phyloP scores from a whole-genome alignment of 2,113 vertebrate species.

The Pelodiscus sinensis region DNA sequence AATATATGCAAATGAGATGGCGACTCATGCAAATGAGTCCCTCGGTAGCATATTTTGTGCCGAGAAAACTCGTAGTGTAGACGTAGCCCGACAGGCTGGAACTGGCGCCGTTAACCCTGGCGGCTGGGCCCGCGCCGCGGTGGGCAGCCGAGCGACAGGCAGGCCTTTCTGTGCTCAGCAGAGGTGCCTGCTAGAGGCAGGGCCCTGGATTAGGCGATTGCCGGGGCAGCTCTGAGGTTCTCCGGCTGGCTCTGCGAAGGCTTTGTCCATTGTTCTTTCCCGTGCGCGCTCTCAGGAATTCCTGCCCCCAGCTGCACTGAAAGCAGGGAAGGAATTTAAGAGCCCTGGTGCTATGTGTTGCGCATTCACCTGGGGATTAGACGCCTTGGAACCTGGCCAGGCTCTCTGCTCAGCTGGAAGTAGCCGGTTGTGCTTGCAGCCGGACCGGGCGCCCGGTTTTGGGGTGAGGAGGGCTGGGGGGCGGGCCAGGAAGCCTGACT shows the following conservation, averaged over 20 bases:
- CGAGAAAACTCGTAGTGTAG: no score
- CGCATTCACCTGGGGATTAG: background rate
- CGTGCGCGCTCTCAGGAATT: background rate
- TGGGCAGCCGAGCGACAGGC: no score
- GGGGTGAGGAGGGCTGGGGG: background rate
- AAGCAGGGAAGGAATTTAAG: background rate
- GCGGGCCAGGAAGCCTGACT: background rate
- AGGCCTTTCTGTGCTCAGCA: no score
- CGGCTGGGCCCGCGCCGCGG: no score
- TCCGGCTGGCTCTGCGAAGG: background rate
- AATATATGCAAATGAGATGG: no score
- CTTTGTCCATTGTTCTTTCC: background rate
- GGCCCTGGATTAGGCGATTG: background rate
- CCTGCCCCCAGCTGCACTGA: background rate
- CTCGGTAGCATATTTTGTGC: no score
- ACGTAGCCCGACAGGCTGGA: no score
- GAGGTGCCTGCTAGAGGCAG: fast-evolving
- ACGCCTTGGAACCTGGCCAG: background rate
- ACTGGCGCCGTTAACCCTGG: no score
- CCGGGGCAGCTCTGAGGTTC: background rate
- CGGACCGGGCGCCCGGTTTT: background rate
- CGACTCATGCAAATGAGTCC: no score
- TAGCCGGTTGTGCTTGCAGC: background rate
- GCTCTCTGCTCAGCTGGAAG: background rate
- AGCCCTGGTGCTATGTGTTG: background rate